Percentiles rank a stretch among this genome's conserved stretches.
These are phyloP conservation scores for Bettongia penicillata DNA, from an alignment of 2,113 vertebrate species.

Conservation along the genomic window DNA sequence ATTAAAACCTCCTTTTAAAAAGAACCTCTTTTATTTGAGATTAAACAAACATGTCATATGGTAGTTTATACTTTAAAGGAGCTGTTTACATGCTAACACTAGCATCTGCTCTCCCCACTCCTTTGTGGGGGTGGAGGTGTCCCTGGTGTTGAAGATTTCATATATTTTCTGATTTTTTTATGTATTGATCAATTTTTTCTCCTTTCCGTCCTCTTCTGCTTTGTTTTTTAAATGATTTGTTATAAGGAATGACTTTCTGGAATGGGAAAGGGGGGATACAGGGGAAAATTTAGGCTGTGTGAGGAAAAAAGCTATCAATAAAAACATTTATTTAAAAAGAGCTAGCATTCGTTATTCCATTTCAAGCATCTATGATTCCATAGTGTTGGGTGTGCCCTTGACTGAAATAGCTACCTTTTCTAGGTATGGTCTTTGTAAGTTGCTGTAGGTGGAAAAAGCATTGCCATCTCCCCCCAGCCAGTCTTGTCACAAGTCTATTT, in stretches of 20 bases:
- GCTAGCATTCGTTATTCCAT: neutral
- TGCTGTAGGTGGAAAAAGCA: neutral
- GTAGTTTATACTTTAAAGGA: neutral
- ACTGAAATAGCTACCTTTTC: neutral
- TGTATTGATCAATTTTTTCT: neutral
- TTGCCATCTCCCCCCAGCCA: neutral
- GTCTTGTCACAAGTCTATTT: neutral
- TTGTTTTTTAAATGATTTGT: neutral
- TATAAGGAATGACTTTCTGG: neutral
- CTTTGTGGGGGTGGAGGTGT: neutral
- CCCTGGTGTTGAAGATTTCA: neutral
- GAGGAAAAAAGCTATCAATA: neutral
- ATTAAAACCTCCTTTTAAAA: neutral
- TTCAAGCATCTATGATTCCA: neutral
- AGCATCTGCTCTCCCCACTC: neutral
- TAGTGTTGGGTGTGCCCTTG: neutral
- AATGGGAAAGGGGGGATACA: neutral
- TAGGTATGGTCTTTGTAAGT: neutral
- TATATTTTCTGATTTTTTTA: neutral
- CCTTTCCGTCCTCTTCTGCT: neutral
- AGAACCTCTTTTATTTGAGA: neutral
- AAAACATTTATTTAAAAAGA: neutral
- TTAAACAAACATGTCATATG: neutral
- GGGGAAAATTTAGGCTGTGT: neutral
- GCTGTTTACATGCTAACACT: neutral